Percentiles rank a stretch among this genome's conserved stretches.
phyloP scores from a whole-genome alignment of 1,140 invertebrate species.

The Eupristina koningsbergeri region DNA sequence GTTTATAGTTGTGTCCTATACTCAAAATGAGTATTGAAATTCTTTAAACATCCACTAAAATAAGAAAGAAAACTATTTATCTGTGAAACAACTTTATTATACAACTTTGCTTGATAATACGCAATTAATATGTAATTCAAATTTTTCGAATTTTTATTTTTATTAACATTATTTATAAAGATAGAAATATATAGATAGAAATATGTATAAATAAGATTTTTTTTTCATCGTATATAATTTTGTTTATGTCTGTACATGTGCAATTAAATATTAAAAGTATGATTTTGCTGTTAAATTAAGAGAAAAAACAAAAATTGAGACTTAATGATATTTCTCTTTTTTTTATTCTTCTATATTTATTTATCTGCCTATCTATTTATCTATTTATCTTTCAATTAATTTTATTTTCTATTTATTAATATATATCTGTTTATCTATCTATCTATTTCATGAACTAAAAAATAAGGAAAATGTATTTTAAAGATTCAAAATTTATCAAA shows the following conservation, averaged over 20 bases:
- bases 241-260: background rate
- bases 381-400: conserved; percentile 25
- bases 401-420: conserved; percentile 12
- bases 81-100: no score
- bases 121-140: background rate
- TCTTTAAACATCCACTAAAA: no score
- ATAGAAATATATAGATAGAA: background rate
- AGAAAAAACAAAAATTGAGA: no score
- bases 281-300: background rate
- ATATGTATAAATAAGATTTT: background rate
- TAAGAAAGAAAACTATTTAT: no score
- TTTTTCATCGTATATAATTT: conserved; percentile 5
- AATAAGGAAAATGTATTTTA: conserved; percentile 28
- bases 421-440: conserved; percentile 11
- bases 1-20: conserved; percentile 20
- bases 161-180: background rate
- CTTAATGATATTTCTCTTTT: no score
- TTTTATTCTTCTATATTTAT: no score
- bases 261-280: background rate
- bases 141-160: background rate
- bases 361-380: conserved; percentile 17
- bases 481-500: conserved; percentile 37
- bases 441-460: conserved; percentile 13
- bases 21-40: background rate
- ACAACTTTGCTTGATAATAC: no score